Evolutionary conservation across 2,888 invertebrate species (phyloP).

Genomic region (Gisinianus flammeolus): DNA sequence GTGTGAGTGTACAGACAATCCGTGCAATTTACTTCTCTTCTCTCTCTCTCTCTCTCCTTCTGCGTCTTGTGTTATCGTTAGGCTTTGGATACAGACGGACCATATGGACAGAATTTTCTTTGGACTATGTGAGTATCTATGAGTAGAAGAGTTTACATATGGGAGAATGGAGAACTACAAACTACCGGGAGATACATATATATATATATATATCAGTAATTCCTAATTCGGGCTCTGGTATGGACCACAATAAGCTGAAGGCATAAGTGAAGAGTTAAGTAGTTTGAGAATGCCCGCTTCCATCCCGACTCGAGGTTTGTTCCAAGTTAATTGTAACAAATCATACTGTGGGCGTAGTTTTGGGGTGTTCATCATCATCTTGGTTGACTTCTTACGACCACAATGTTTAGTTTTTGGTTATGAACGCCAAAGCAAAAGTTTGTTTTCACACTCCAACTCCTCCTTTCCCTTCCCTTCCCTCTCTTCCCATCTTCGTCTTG

Average conservation of each 20-base stretch:
- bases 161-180: too few species aligned
- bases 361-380: constrained; percentile 38
- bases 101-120: too few species aligned
- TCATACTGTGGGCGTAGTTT: constrained; percentile 38
- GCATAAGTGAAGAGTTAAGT: background rate
- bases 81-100: too few species aligned
- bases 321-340: constrained; percentile 46
- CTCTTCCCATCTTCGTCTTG: background rate
- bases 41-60: background rate
- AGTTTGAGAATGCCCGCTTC: background rate
- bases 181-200: too few species aligned
- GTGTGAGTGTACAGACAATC: background rate
- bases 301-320: constrained; percentile 6
- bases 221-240: too few species aligned
- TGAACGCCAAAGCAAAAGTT: constrained; percentile 36
- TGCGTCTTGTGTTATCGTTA: too few species aligned
- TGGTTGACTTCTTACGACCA: constrained; percentile 32
- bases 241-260: too few species aligned
- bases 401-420: constrained; percentile 15
- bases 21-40: background rate
- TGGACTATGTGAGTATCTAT: too few species aligned
- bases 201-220: too few species aligned
- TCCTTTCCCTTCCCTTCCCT: background rate
- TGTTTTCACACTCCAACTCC: constrained; percentile 35
- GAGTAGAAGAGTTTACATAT: too few species aligned